Evolutionary conservation across 64 coral and sea anemone species (phyloP).

Genomic region (Astreopora myriophthalma): DNA sequence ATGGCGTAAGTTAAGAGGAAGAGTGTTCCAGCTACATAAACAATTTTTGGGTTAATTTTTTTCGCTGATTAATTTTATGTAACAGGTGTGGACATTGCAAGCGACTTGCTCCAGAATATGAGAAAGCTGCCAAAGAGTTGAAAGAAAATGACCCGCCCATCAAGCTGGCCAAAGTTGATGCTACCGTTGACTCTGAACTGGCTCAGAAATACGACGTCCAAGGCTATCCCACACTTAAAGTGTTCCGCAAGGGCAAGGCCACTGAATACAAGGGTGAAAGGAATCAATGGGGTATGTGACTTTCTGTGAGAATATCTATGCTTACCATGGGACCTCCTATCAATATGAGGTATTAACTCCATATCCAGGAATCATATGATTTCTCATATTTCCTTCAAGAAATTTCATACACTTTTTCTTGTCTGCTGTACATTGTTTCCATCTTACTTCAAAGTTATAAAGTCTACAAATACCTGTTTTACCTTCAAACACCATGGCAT

Average conservation of each 20-base stretch:
- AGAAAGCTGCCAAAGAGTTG: constrained; percentile 93
- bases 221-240: constrained; percentile 92
- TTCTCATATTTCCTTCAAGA: too few species aligned
- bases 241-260: constrained; percentile 93
- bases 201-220: constrained; percentile 75
- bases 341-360: too few species aligned
- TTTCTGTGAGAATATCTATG: not conserved
- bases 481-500: too few species aligned
- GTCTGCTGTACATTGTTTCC: too few species aligned
- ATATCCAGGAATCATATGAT: too few species aligned
- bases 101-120: constrained; percentile 93
- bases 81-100: constrained; percentile 98
- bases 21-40: too few species aligned
- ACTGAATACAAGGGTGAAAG: constrained; percentile 92
- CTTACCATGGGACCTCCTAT: too few species aligned
- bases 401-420: too few species aligned
- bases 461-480: too few species aligned
- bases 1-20: too few species aligned
- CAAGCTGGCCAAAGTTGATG: constrained; percentile 91
- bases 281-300: constrained; percentile 77
- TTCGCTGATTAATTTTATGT: not conserved
- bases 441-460: too few species aligned
- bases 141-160: constrained; percentile 97
- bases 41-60: not conserved
- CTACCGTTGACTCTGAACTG: constrained; percentile 68